These are phyloP conservation scores for Rhabdophis nuchalis DNA, from an alignment of 2,797 vertebrate genomes.

Conservation along the genomic window DNA sequence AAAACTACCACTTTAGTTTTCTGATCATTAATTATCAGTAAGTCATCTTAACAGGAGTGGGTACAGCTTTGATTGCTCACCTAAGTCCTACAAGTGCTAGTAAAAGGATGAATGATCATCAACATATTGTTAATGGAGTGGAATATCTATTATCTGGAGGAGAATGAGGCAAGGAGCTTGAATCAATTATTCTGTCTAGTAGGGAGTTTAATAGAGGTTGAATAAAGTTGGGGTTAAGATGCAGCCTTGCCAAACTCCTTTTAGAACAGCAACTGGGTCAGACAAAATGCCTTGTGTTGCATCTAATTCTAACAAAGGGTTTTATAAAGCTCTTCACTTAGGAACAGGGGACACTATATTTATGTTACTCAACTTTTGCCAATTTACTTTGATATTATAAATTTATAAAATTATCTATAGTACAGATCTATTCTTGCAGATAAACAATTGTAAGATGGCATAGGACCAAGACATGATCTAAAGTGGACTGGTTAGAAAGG, in stretches of 20 bases:
- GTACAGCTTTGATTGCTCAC: not conserved
- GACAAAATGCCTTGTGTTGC: not conserved
- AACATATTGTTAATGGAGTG: not conserved
- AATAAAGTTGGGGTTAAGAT: not conserved
- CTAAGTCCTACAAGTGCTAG: not conserved
- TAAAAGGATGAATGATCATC: not conserved
- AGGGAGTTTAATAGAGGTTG: not conserved
- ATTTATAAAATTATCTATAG: not conserved
- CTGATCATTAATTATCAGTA: not conserved
- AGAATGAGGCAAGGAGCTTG: not conserved
- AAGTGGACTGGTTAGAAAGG: not conserved
- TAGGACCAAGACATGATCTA: not conserved
- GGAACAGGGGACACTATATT: not conserved
- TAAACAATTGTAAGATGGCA: not conserved
- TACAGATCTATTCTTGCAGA: not conserved
- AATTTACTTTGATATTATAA: not conserved
- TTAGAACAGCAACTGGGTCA: not conserved
- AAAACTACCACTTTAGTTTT: not conserved
- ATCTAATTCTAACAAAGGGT: not conserved
- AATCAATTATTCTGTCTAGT: not conserved
- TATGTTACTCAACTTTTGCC: not conserved
- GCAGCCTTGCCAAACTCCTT: not conserved
- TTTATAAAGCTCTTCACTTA: not conserved
- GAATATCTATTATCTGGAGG: not conserved
- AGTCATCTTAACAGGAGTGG: not conserved